Conservation (phyloP, 2,888 invertebrate species). For the Sericinus montela region DNA sequence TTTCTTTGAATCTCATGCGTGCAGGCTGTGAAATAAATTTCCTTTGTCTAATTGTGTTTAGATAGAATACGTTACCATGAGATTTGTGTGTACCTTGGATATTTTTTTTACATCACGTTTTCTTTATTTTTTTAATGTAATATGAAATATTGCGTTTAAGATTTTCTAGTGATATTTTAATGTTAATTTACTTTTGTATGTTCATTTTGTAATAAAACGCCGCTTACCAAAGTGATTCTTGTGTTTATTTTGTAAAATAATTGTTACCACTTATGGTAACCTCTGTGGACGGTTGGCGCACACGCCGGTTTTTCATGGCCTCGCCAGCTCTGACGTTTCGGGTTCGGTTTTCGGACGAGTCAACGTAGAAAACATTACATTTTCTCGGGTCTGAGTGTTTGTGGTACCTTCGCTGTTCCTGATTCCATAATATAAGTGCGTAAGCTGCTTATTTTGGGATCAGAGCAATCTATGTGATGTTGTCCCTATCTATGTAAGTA, state of each 20-base stretch:
- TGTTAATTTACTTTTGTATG: conserved; percentile 44
- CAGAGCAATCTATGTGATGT: too few species aligned
- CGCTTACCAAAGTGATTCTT: conserved; percentile 66
- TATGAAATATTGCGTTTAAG: conserved; percentile 22
- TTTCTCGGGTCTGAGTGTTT: too few species aligned
- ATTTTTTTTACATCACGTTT: conserved; percentile 27
- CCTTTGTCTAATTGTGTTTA: conserved; percentile 1
- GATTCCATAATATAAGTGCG: too few species aligned
- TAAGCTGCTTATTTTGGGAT: too few species aligned
- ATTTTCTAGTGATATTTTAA: conserved; percentile 32
- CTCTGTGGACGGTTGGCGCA: too few species aligned
- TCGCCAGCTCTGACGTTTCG: too few species aligned
- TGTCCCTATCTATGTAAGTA: too few species aligned
- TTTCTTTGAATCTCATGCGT: conserved; percentile 18
- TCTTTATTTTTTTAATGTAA: conserved; percentile 22
- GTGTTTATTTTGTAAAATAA: conserved; percentile 1
- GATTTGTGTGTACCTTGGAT: conserved; percentile 29
- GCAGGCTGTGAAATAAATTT: conserved; percentile 31
- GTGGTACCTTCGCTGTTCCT: too few species aligned
- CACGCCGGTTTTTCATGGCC: too few species aligned
- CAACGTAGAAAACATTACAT: too few species aligned
- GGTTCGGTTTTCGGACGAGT: too few species aligned
- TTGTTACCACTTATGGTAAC: too few species aligned
- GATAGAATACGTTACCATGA: conserved; percentile 33
- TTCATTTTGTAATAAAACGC: conserved; percentile 66